Base-by-base conservation (phyloP, 2,888 invertebrate genomes). In the Epsilonema sp. region DNA sequence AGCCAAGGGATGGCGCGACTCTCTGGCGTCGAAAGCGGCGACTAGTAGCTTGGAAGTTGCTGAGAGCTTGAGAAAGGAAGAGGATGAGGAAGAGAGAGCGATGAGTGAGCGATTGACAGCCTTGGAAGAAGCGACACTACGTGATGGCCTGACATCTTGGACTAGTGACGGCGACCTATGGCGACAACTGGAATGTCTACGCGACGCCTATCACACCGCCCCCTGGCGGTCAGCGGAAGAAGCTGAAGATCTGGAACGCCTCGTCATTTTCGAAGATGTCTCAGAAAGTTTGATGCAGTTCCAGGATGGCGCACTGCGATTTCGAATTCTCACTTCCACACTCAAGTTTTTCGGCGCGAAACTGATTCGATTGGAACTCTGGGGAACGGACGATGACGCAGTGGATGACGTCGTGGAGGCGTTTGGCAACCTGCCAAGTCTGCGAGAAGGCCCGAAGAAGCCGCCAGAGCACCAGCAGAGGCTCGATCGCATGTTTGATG, bases 231-330 rank as follows among this genome's bases (percentile, higher is more conserved):
- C n/a, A n/a, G n/a, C 20, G 5, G 39, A 45, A 16, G 46, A 45
- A 4, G 3, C 20, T 5, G 67, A 69, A 49, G 69, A 69, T 51
- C 54, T 61, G 2, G 68, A 69, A 26, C 53, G 67, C 21, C 55
- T 65, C 37, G 65, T 69, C 37, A 47, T 65, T 5, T 61, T 64
- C 55, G 66, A 67, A 51, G 67, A 67, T 51, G 53, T 69, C 16
- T 52, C 57, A 11, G 55, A 57, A 4, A 53, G 54, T 39, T 45
- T 67, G 24, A 58, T 65, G 44, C 31, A 39, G 23, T 45, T 39
- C 8, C 5, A 8, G 8, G 22, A 21, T 8, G 16, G 8, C 5
- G 22, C n/a, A 11, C 13, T 11, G 13, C n/a, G 22, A n/a, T 39
- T 39, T 21, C 39, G 39, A 39, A 8, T 39, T 5, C 39, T 39